Conservation (phyloP, 2,888 invertebrate species). For the Lagria hirta region DNA sequence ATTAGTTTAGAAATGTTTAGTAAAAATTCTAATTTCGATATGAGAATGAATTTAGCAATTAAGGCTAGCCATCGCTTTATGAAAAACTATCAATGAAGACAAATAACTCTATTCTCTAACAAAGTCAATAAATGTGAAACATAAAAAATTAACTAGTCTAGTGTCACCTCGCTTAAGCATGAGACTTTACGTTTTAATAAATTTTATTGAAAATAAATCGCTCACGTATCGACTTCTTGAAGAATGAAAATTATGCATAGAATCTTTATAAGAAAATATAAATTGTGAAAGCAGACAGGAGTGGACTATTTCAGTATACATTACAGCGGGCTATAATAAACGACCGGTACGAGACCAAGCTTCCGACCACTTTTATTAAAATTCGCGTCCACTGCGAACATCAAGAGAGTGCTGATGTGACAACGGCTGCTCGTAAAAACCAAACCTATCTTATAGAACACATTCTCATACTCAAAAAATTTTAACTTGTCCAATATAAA, state of each 20-base stretch:
- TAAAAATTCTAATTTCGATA: too few relatives aligned
- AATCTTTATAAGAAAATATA: conserved; percentile 33
- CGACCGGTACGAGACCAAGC: conserved; percentile 29
- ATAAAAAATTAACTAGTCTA: too few relatives aligned
- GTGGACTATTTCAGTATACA: conserved; percentile 33
- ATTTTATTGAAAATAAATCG: conserved; percentile 21
- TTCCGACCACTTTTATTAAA: conserved; percentile 42
- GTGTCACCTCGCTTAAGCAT: conserved; percentile 1
- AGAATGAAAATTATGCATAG: conserved; percentile 33
- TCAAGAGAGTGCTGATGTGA: conserved; percentile 42
- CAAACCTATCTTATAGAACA: conserved; percentile 25
- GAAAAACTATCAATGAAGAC: too few relatives aligned
- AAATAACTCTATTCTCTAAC: too few relatives aligned
- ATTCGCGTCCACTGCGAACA: conserved; percentile 38
- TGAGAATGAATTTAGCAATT: too few relatives aligned
- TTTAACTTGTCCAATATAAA: too few relatives aligned
- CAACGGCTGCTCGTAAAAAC: conserved; percentile 43
- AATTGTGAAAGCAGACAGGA: conserved; percentile 34
- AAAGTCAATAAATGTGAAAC: too few relatives aligned
- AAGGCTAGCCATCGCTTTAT: too few relatives aligned
- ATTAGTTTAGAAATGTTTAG: too few relatives aligned
- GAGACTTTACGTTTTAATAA: too few relatives aligned
- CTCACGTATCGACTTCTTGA: conserved; percentile 18
- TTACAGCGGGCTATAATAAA: conserved; percentile 30
- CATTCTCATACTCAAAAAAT: conserved; percentile 6